Evolutionary conservation across 2,888 invertebrate genomes (phyloP), one percentile per base, ranked within the genome.

Genomic region (Sialis lutaria): DNA sequence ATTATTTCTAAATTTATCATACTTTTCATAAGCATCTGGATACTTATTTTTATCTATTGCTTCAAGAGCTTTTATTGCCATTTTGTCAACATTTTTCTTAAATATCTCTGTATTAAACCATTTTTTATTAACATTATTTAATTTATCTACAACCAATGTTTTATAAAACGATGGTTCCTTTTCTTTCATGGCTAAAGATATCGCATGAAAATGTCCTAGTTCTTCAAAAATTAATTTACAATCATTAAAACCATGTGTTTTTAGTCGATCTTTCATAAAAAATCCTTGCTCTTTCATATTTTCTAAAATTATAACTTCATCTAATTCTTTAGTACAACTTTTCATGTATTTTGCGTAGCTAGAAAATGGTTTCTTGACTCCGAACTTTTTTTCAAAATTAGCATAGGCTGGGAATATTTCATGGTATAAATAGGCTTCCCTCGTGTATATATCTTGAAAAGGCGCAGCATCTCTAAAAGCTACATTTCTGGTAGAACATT

Each of bases 291-390:
- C 9, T 42, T 33, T 47, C 10, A 31, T 32, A 42, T 47, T 31
- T 12, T 55, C 48, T 9, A 50, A 51, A 50, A 54, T 52, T 22
- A 56, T 48, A 48, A 54, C 56, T 34, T 58, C 59, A 32, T 48
- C 30, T 9, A 6, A 33, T 6, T 47, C 33, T 6, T 9, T 10
- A 6, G n/a, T n/a, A 2, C 22, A 40, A 9, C 4, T 33, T 22
- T n/a, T 33, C 13, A 30, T 22, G 6, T 30, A 13, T 12, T 44
- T 31, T 12, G 44, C 39, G 39, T 33, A 32, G n/a, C 33, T 40
- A 10, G 5, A 6, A 30, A 47, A 42, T n/a, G 33, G 3, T 39
- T 43, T 13, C 13, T 44, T 6, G 6, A 46, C 40, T 13, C 41
- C 39, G 35, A 33, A 9, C 30, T 33, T 13, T 6, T 9, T 10